Conservation (phyloP, 2,113 vertebrate species). For the Lycocorax pyrrhopterus region DNA sequence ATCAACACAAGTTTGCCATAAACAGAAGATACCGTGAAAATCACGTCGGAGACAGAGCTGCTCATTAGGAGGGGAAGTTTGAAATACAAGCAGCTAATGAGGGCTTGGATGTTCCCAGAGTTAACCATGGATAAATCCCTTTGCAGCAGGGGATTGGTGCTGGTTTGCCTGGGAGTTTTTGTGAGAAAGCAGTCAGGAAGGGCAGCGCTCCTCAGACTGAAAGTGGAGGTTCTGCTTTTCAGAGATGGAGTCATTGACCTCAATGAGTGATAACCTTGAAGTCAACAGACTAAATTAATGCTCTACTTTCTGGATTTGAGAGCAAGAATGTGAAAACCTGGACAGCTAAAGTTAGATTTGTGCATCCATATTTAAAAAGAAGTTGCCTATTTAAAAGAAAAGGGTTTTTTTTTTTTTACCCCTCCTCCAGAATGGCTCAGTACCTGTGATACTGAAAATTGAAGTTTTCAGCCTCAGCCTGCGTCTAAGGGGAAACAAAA, state of each 20-base stretch:
- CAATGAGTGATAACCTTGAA: conserved; percentile 66
- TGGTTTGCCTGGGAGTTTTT: not conserved
- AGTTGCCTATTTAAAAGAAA: conserved; percentile 51
- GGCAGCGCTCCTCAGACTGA: not conserved
- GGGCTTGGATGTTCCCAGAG: not conserved
- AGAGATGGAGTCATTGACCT: conserved; percentile 59
- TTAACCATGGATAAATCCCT: not conserved
- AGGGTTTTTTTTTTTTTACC: not conserved
- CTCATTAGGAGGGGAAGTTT: not conserved
- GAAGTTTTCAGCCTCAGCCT: not conserved
- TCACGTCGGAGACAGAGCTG: not conserved
- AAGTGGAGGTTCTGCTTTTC: conserved; percentile 47
- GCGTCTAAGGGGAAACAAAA: not conserved
- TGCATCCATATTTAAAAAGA: conserved; percentile 66
- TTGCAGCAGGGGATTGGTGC: not conserved
- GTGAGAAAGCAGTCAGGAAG: not conserved
- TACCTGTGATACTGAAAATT: not conserved
- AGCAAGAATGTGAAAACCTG: conserved; percentile 49
- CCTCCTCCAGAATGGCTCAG: not conserved
- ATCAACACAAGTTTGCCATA: not conserved
- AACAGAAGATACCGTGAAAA: not conserved
- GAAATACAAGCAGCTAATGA: not conserved
- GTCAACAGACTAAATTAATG: conserved; percentile 61
- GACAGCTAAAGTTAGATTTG: conserved; percentile 58
- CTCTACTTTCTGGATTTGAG: conserved; percentile 52